A percentile compares a stretch with the other conserved stretches of the same genome.
Evolutionary conservation across 1,140 invertebrate genomes (phyloP).

Genomic region (Microplitis mediator): DNA sequence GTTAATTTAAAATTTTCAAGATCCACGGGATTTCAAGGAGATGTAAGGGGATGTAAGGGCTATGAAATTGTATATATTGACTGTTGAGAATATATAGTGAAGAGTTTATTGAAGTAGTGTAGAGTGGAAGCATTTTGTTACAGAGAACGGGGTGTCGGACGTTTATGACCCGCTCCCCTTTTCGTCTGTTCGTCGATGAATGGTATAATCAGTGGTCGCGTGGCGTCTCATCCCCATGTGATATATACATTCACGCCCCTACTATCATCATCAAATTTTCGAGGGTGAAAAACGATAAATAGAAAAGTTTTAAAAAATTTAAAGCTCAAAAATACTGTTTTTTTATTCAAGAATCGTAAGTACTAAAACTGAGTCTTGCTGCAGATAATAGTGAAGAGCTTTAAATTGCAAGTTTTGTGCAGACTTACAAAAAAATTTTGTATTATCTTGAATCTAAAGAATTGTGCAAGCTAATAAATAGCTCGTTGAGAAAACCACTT

Average conservation of each 20-base stretch:
- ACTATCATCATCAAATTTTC: slow-evolving; percentile 47
- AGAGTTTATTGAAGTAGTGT: slow-evolving; percentile 25
- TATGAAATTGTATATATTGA: background rate
- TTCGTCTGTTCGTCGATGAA: slow-evolving; percentile 53
- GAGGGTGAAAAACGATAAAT: slow-evolving; percentile 41
- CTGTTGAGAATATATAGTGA: too few species aligned
- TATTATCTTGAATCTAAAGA: too few species aligned
- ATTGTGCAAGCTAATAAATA: too few species aligned
- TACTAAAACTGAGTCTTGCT: background rate
- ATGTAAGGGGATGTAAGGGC: background rate
- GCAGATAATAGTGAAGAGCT: too few species aligned
- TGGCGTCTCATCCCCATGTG: slow-evolving; percentile 44
- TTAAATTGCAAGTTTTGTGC: too few species aligned
- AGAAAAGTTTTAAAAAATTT: slow-evolving; percentile 45
- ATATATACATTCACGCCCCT: slow-evolving; percentile 43
- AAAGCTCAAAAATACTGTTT: background rate
- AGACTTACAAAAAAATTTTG: too few species aligned
- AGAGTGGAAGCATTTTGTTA: slow-evolving; percentile 32
- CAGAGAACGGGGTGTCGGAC: slow-evolving; percentile 41
- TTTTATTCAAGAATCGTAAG: background rate
- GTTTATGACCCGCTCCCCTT: slow-evolving; percentile 59
- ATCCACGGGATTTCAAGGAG: too few species aligned
- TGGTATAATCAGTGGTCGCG: slow-evolving; percentile 63
- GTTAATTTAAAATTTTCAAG: too few species aligned
- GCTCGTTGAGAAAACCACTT: too few species aligned